Evolutionary conservation across 2,888 invertebrate genomes (phyloP).

Genomic region (Papilio gigon): DNA sequence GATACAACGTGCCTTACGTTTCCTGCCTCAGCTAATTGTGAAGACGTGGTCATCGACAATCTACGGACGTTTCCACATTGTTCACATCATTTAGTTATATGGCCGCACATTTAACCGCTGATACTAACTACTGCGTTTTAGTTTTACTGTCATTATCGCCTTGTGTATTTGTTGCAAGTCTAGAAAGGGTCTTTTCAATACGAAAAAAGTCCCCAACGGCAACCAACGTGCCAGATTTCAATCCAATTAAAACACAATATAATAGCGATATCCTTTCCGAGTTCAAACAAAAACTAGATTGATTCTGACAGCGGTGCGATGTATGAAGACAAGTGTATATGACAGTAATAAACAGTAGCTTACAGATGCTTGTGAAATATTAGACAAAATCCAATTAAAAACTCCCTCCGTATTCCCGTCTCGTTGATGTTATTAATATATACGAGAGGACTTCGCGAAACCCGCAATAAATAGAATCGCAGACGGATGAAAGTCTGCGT

Average conservation of each 20-base stretch:
- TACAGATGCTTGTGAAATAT: constrained; percentile 44
- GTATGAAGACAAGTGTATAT: constrained; percentile 40
- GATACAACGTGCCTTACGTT: constrained; percentile 41
- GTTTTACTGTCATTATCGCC: not conserved
- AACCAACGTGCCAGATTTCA: not conserved
- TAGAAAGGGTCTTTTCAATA: too few relatives aligned
- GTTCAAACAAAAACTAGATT: constrained; percentile 18
- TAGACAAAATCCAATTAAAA: constrained; percentile 51
- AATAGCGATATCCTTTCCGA: constrained; percentile 28
- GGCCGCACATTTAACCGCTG: not conserved
- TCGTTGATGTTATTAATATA: constrained; percentile 69
- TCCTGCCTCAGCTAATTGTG: constrained; percentile 37
- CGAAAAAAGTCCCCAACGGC: too few relatives aligned
- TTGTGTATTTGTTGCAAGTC: constrained; percentile 2
- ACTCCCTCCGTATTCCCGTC: constrained; percentile 47
- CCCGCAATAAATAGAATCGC: constrained; percentile 71
- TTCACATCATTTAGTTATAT: not conserved
- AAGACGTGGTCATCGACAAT: constrained; percentile 22
- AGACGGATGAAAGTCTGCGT: constrained; percentile 69
- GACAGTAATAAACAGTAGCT: constrained; percentile 36
- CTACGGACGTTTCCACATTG: not conserved
- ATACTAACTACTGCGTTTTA: not conserved
- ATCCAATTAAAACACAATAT: constrained; percentile 8
- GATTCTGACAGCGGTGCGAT: constrained; percentile 24
- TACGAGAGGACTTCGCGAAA: constrained; percentile 63